Percentiles rank a stretch among this genome's conserved stretches.
Evolutionary conservation across 2,888 invertebrate genomes (phyloP).

Genomic region (Chloroclysta siterata): DNA sequence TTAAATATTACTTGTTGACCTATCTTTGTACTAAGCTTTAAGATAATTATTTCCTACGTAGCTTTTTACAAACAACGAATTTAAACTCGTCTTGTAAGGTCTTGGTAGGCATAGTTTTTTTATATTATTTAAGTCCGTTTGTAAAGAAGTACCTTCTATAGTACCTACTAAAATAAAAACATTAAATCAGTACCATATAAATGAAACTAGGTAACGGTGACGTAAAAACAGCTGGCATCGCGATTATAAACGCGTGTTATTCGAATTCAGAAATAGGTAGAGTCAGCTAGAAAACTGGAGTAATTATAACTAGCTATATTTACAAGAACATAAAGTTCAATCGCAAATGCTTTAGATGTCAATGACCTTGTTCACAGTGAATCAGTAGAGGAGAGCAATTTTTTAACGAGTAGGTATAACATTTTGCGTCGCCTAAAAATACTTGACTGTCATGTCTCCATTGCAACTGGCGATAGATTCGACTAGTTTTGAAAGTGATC

Average conservation of each 20-base stretch:
- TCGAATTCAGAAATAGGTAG: constrained; percentile 1
- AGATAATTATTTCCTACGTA: too few relatives aligned
- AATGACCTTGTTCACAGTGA: not conserved
- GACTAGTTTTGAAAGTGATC: too few relatives aligned
- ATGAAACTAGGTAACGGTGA: not conserved
- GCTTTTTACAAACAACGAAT: too few relatives aligned
- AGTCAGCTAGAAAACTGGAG: constrained; percentile 1
- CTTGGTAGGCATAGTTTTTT: too few relatives aligned
- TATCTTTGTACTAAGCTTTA: too few relatives aligned
- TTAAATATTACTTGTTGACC: too few relatives aligned
- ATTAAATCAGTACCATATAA: not conserved
- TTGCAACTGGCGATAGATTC: too few relatives aligned
- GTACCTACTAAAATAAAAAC: not conserved
- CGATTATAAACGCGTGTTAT: constrained; percentile 6
- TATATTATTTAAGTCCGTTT: too few relatives aligned
- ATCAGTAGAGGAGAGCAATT: not conserved
- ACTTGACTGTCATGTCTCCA: too few relatives aligned
- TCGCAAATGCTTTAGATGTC: not conserved
- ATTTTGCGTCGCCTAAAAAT: too few relatives aligned
- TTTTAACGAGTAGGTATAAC: not conserved
- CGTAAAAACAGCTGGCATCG: constrained; percentile 6
- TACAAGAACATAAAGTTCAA: not conserved
- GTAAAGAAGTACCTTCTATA: too few relatives aligned
- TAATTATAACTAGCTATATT: not conserved
- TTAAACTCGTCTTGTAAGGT: too few relatives aligned